These are phyloP conservation scores for Ctenicera cuprea DNA, from an alignment of 2,888 invertebrate genomes.

Conservation along the genomic window DNA sequence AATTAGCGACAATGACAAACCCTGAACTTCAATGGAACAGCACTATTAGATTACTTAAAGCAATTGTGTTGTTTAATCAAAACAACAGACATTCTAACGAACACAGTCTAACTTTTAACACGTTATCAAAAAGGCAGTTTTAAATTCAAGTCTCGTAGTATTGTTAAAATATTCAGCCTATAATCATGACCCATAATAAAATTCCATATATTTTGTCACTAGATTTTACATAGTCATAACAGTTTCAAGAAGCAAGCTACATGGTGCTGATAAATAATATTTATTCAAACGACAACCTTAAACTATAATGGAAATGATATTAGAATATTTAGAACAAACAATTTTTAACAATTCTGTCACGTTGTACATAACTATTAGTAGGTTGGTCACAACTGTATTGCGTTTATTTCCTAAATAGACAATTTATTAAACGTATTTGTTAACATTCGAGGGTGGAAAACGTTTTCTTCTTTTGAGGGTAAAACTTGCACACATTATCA, in stretches of 20 bases:
- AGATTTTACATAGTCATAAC: slow-evolving; percentile 1
- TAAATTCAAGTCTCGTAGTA: neutral
- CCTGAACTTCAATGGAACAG: neutral
- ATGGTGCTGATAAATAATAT: neutral
- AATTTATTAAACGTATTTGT: no score
- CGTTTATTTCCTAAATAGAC: neutral
- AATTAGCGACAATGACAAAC: neutral
- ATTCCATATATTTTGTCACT: no score
- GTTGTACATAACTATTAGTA: neutral
- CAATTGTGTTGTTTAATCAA: neutral
- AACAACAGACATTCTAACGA: neutral
- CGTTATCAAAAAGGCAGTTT: neutral
- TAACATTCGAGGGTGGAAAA: no score
- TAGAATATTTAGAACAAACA: neutral
- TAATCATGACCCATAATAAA: no score
- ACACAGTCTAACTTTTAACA: neutral
- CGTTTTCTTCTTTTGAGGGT: no score
- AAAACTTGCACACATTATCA: no score
- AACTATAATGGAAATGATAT: neutral
- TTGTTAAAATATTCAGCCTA: neutral
- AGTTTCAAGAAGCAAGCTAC: neutral
- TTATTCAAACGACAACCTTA: neutral
- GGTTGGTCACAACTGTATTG: neutral
- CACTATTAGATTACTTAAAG: neutral
- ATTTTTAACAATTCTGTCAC: neutral